Evolutionary conservation across 2,888 invertebrate species (phyloP).

Genomic region (Phasia obesa): DNA sequence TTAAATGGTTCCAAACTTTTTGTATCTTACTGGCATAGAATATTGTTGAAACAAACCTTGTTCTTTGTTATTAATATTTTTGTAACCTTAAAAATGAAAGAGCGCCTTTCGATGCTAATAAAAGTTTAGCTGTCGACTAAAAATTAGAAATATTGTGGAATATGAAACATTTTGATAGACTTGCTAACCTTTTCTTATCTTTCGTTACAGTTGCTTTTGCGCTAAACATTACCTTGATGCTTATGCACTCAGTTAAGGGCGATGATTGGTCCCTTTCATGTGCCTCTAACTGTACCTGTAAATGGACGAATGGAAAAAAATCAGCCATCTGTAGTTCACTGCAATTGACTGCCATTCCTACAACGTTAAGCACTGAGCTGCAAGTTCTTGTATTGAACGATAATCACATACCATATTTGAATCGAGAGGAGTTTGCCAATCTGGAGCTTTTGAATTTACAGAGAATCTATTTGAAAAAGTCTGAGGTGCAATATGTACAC

Average conservation of each 20-base stretch:
- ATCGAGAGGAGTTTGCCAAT: constrained; percentile 90
- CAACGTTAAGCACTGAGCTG: constrained; percentile 85
- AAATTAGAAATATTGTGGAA: background rate
- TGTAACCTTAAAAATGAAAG: no score
- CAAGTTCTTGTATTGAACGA: constrained; percentile 93
- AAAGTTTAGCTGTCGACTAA: no score
- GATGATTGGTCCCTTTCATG: constrained; percentile 93
- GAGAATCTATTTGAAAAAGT: constrained; percentile 89
- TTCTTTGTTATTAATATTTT: no score
- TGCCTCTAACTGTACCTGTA: constrained; percentile 93
- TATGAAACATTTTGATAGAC: background rate
- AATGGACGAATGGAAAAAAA: constrained; percentile 96
- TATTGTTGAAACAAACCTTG: no score
- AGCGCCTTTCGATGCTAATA: no score
- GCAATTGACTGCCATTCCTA: constrained; percentile 90
- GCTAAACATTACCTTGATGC: constrained; percentile 71
- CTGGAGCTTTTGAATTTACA: constrained; percentile 92
- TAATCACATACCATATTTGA: constrained; percentile 89
- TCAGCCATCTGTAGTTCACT: constrained; percentile 93
- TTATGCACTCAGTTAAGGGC: constrained; percentile 82
- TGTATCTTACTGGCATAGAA: no score
- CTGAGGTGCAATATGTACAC: constrained; percentile 89
- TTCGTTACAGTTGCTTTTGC: constrained; percentile 73
- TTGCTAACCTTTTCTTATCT: background rate
- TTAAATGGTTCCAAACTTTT: no score